Evolutionary conservation across 2,797 vertebrate species (phyloP), one percentile per base, ranked within the genome.

Genomic region (Poecilia picta): DNA sequence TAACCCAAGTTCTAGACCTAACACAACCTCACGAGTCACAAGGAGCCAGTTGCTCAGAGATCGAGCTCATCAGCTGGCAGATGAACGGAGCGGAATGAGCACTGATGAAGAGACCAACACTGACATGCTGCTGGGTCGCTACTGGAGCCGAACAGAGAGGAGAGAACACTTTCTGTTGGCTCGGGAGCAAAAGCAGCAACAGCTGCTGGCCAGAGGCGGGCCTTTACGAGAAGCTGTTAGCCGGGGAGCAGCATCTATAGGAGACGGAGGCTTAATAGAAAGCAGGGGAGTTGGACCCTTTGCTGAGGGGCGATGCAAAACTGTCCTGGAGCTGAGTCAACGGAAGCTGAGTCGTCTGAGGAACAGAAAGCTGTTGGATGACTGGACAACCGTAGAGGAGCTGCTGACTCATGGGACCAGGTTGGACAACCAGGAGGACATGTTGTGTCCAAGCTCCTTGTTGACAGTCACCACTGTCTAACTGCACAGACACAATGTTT

Each of bases 331-430:
- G 89, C 87, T 96, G 78, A 96, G 96, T 89, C 95, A 95, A 84
- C 94, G 92, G 85, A 96, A 96, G 83, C 83, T 92, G 57, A 96
- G 94, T 82, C 95, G 95, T 2, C 79, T 96, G 86, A 93, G 94
- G 80, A 96, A 95, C 91, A 93, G 94, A 86, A 97, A 96, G 92
- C 80, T 96, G 83, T 85, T 96, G 79, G 96, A 96, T 46, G 95
- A 96, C 85, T 96, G 95, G 95, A 96, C 95, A 10, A 96, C 95
- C 5, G 95, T 95, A 47, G 95, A 96, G 90, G 96, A 96, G 89
- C 94, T 96, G 80, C 93, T 96, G 86, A 93, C 93, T 82, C 95
- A 96, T 0, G 89, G 96, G n/a, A 96, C 89, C 36, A 90, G 94
- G 76, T 87, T 95, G 41, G 85, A 95, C 57, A 89, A 87, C 64